Evolutionary conservation across 1,140 invertebrate genomes (phyloP).

Genomic region (Neomicropteryx cornuta): DNA sequence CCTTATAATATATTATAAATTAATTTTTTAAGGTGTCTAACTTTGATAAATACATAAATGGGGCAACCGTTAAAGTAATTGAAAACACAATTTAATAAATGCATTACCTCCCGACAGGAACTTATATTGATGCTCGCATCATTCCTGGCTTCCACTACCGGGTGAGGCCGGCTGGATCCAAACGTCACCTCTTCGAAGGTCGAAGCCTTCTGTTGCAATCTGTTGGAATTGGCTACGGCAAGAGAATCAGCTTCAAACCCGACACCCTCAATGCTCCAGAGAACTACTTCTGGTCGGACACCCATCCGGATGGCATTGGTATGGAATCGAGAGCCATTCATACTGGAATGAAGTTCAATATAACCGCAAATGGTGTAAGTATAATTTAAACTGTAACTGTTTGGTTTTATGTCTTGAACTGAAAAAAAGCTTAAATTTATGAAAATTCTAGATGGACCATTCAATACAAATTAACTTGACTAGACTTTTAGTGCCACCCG

Average conservation of each 20-base stretch:
- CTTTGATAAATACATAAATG: too few relatives aligned
- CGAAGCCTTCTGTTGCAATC: constrained; percentile 48
- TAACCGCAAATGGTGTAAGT: constrained; percentile 42
- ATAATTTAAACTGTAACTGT: too few relatives aligned
- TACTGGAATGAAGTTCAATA: constrained; percentile 50
- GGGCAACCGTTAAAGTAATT: too few relatives aligned
- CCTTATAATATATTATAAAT: too few relatives aligned
- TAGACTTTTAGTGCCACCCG: too few relatives aligned
- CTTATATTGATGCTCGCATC: constrained; percentile 61
- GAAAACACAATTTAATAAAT: too few relatives aligned
- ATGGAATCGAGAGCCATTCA: constrained; percentile 55
- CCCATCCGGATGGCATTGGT: constrained; percentile 57
- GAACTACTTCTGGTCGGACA: constrained; percentile 72
- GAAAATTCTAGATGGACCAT: too few relatives aligned
- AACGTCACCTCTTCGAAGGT: constrained; percentile 51
- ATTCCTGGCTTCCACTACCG: constrained; percentile 62
- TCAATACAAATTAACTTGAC: too few relatives aligned
- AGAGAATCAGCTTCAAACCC: constrained; percentile 60
- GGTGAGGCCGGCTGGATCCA: constrained; percentile 50
- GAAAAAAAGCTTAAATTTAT: too few relatives aligned
- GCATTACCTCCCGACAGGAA: constrained; percentile 48
- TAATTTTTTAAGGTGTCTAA: too few relatives aligned
- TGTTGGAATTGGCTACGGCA: constrained; percentile 68
- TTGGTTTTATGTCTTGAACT: too few relatives aligned
- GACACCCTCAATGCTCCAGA: constrained; percentile 51